Evolutionary conservation across 2,797 vertebrate genomes (phyloP), one percentile per base, ranked within the genome.

Genomic region (Falco novaeseelandiae): DNA sequence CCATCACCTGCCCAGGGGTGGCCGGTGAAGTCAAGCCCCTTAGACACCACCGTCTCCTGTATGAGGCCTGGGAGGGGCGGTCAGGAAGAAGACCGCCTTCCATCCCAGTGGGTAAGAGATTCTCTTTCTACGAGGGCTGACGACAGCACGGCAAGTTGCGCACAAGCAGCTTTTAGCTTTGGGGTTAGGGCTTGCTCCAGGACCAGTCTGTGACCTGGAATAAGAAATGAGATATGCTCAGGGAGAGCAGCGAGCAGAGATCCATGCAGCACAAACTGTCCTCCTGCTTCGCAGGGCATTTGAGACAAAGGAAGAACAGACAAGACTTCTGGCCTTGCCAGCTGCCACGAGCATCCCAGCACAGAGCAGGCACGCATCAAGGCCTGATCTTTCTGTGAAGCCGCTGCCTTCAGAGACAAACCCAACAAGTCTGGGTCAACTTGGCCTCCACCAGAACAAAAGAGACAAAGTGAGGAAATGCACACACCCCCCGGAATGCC

Each of bases 361-460:
- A 49, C 90, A 85, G 93, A 2, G 40, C 81, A 72, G 61, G 63
- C n/a, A 65, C 55, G 52, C 76, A 89, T 77, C 71, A 77, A 91
- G 82, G 84, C 51, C 91, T 80, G 66, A 87, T 87, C 52, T 11
- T 62, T 69, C 58, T 76, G 59, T 86, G 83, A 95, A 95, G 87
- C 49, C 0, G 3, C 90, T 90, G 87, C 90, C 93, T 86, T 89
- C 69, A 78, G 89, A 95, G 93, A 94, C 70, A 87, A 84, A 96
- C 46, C 49, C 0, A 5, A 74, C 89, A 54, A 1, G 58, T 90
- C 87, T 91, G 87, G 89, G 93, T 93, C 92, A 93, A 32, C 79
- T 1, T 81, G 89, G 93, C 66, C 93, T 93, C 83, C 84, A 82
- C 34, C 55, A 63, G 87, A 96, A 93, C 82, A 95, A 91, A 95